Base-by-base conservation (phyloP, 2,888 invertebrate species). In the Taenaris catops region DNA sequence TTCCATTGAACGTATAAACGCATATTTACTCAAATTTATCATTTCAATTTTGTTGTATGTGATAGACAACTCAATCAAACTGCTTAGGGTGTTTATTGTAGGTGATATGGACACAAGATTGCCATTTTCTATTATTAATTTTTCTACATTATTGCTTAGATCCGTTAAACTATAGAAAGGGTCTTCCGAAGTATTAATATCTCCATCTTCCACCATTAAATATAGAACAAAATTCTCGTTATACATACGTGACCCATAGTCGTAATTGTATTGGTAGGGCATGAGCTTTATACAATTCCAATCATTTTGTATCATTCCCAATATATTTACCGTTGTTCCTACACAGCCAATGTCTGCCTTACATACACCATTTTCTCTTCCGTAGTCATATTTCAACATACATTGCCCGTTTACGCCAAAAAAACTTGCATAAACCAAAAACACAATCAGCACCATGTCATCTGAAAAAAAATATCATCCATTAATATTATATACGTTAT, bases 41-140 rank as follows among this genome's bases (percentile, higher is more conserved):
- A 2, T 8, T 33, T 42, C 39, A 10, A 42, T 1, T 9, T 27
- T 21, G 12, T 39, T 42, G 4, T 33, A 5, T 4, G 32, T 24
- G 8, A 42, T 12, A 8, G 23, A 11, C 14, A 42, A 17, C 9
- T 33, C 20, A 3, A 4, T 33, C n/a, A 42, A 18, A 11, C 5
- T 25, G 11, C 4, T 8, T 23, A 42, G 21, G 17, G 24, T 21
- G 17, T 14, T 17, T 18, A 36, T 28, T 25, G 21, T 16, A n/a
- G 18, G 20, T 7, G 28, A 32, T 4, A 39, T 4, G 14, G 28
- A 27, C 14, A 42, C 21, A 9, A 39, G 11, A 16, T 42, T 29
- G 7, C 42, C 42, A 4, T 33, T 10, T 2, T n/a, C 16, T 4
- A 42, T 8, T 18, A 1, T 17, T 19, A 42, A 29, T 8, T 7